Base-by-base conservation (phyloP, 2,888 invertebrate genomes). In the Eurytoma adleriae region DNA sequence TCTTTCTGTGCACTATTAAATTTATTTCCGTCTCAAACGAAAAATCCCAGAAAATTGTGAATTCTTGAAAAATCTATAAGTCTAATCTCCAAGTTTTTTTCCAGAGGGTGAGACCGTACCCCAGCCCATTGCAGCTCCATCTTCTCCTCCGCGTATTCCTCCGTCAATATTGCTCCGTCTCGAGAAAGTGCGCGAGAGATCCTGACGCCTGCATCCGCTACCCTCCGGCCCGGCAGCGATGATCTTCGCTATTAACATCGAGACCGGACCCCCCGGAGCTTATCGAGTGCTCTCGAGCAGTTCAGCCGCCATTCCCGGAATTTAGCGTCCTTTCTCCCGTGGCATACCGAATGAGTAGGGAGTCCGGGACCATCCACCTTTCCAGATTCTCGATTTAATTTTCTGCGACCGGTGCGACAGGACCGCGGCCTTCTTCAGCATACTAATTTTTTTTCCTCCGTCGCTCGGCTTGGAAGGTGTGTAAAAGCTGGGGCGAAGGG, bases 401-500 rank as follows among this genome's bases (percentile, higher is more conserved):
- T 72, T 79, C 78, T 69, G 73, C 62, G 73, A 62, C 48, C 40
- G 64, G 40, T 18, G 54, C 16, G 54, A 54, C 54, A 61, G 50
- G 77, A 59, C 54, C 48, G 18, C 71, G 64, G n/a, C 50, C 50
- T 57, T 48, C 48, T 13, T 27, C n/a, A 18, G 73, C 78, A 79
- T 79, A 73, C 78, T 79, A 79, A 79, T 73, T 73, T 73, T 73
- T 71, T 30, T 72, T n/a, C 20, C 20, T 56, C 50, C 10, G 20
- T 16, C n/a, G 64, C 40, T 20, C 16, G 20, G 2, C 3, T 13
- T 27, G 48, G 40, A 14, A n/a, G n/a, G 59, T 68, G 62, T 66
- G 18, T 24, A 40, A 10, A 67, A 24, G 18, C 24, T 16, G 52
- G 30, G 14, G 64, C 20, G 61, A 59, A 20, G 48, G 27, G 30